phyloP scores from a whole-genome alignment of 2,797 vertebrate species.

The Gobio occitaniae region DNA sequence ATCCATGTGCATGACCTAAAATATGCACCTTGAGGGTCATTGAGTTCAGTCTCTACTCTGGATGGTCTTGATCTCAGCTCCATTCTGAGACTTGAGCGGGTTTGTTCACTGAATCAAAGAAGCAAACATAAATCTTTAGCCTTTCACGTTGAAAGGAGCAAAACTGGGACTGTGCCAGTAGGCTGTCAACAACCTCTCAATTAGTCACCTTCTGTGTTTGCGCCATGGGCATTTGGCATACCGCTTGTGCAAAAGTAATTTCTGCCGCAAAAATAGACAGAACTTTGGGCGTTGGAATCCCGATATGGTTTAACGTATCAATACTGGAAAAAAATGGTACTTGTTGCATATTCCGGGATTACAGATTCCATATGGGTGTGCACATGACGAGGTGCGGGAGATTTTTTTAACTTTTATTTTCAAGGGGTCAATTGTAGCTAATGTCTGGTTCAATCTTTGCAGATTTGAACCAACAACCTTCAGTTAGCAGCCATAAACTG shows the following conservation, averaged over 20 bases:
- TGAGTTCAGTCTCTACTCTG: background rate
- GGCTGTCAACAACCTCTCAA: slow-evolving; percentile 38
- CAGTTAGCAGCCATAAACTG: background rate
- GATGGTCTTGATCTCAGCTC: background rate
- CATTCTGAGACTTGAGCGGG: background rate
- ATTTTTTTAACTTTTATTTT: background rate
- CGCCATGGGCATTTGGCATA: slow-evolving; percentile 27
- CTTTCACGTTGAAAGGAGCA: slow-evolving; percentile 3
- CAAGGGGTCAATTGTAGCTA: background rate
- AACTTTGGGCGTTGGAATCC: background rate
- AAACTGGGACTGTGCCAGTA: slow-evolving; percentile 34
- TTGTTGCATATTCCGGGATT: background rate
- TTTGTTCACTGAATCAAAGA: slow-evolving; percentile 4
- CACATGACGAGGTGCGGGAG: background rate
- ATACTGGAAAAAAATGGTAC: background rate
- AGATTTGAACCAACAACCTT: background rate
- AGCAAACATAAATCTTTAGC: background rate
- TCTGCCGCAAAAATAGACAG: background rate
- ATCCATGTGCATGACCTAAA: slow-evolving; percentile 8
- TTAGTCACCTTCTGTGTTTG: slow-evolving; percentile 38
- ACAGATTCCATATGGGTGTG: background rate
- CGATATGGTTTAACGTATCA: background rate
- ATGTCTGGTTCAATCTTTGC: background rate
- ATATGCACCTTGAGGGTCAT: slow-evolving; percentile 7
- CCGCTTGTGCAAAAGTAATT: background rate